Conservation (phyloP, 2,113 vertebrate species). For the Callipepla californica region DNA sequence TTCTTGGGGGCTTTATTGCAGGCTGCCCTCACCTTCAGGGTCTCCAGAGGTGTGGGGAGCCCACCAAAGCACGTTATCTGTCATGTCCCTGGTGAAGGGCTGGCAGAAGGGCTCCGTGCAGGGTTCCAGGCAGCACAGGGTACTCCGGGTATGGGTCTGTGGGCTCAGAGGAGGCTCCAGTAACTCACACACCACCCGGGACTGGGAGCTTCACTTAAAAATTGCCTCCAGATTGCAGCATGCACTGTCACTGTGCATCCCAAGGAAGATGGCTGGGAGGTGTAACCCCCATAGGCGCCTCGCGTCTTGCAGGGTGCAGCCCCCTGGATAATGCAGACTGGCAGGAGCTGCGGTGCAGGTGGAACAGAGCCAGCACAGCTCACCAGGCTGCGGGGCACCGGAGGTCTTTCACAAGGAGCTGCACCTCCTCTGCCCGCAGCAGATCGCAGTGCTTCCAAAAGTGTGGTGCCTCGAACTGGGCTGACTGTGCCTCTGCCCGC, state of each 20-base stretch:
- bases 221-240: not conserved
- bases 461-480: fast-evolving
- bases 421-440: not conserved
- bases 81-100: not conserved
- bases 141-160: not conserved
- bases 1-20: not conserved
- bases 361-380: not conserved
- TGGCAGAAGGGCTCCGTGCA: not conserved
- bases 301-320: not conserved
- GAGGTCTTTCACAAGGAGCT: not conserved
- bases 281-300: not conserved
- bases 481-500: not conserved
- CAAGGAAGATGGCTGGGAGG: fast-evolving
- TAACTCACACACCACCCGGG: not conserved
- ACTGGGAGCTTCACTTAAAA: not conserved
- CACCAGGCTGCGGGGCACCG: fast-evolving
- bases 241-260: not conserved
- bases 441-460: fast-evolving
- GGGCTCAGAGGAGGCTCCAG: not conserved
- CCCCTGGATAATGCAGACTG: fast-evolving
- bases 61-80: not conserved
- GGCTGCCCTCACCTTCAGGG: not conserved
- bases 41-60: not conserved
- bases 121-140: not conserved
- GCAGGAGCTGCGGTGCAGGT: not conserved